Conservation (phyloP, 2,797 vertebrate species). For the Cossypha heuglini region DNA sequence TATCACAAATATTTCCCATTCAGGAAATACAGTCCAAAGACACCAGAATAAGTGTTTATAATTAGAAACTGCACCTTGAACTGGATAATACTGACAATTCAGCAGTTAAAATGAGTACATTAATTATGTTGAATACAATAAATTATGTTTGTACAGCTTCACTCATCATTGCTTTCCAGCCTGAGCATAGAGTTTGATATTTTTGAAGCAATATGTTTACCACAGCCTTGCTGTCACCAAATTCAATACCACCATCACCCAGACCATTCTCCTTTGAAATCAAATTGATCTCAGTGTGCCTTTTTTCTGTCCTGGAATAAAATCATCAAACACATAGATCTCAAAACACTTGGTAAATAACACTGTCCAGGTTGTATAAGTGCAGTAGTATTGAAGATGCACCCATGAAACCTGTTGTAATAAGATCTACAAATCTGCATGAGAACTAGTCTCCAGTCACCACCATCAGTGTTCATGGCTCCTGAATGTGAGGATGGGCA, state of each 20-base stretch:
- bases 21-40: conserved; percentile 29
- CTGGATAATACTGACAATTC: neutral
- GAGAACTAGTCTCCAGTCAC: neutral
- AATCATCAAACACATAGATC: neutral
- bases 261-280: neutral
- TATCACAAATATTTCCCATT: conserved; percentile 29
- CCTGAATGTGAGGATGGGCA: neutral
- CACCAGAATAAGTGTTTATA: neutral
- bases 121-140: neutral
- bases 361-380: neutral
- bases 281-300: neutral
- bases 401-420: neutral
- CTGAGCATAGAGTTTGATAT: neutral
- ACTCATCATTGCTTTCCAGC: neutral
- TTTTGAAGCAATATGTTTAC: neutral
- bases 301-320: neutral
- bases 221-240: neutral
- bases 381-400: neutral
- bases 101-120: neutral
- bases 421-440: neutral
- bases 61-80: neutral
- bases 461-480: rapidly evolving
- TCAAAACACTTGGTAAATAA: neutral
- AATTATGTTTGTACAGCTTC: neutral
- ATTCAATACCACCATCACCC: neutral